Evolutionary conservation across 2,888 invertebrate genomes (phyloP), one percentile per base, ranked within the genome.

Genomic region (Neoascia interrupta): DNA sequence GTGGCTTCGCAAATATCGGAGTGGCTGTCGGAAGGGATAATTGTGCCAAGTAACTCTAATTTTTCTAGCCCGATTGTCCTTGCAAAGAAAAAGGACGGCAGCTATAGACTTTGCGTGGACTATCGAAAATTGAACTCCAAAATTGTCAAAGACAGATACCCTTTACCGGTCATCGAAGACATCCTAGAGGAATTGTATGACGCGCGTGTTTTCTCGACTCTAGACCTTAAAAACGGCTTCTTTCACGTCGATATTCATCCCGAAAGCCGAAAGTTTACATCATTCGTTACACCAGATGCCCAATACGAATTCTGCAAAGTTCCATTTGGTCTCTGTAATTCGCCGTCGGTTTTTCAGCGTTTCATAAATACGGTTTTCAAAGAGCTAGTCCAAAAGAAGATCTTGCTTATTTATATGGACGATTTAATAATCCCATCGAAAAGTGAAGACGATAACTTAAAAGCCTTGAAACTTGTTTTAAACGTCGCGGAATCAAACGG

Each of bases 311-410:
- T 88, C 75, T 23, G 83, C 4, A 84, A 81, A 72, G 83, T 83
- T 41, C 87, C 87, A 0, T 89, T 88, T 82, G 88, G 87, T 2
- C 45, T 87, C 3, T 85, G 84, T 34, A 86, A 84, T 18, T 83
- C 82, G 4, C 87, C 88, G 8, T 73, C 83, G 5, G 81, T 84
- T 11, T 87, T 88, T 47, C 85, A 82, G 15, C 47, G 86, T 18
- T 74, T 36, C 10, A 49, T 66, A 1, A 51, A 66, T 10, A 18
- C 8, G 0, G 16, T 66, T 18, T 58, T 60, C 15, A 3, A 51
- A 34, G 1, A 31, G 5, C 23, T 60, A 15, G 28, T 39, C 15
- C 15, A 10, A 1, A 28, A 26, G 13, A 41, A 36, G 10, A 11
- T 37, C 3, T 23, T 64, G 1, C 23, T 4, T 19, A 13, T 43